Conservation (phyloP, 2,888 invertebrate species). For the Temnothorax rugatulus region DNA sequence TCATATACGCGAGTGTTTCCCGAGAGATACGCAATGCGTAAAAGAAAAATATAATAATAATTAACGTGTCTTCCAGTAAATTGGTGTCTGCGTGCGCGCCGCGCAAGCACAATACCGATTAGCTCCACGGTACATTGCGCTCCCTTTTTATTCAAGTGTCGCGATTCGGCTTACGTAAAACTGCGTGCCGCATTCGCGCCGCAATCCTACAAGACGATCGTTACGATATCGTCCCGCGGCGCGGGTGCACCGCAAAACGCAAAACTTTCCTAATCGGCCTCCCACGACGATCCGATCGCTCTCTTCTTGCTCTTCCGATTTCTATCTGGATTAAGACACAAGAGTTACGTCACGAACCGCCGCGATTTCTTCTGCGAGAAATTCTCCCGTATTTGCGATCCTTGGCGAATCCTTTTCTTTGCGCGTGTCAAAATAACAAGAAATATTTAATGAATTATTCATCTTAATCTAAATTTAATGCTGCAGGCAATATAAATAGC, state of each 20-base stretch:
- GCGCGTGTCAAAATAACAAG: background rate
- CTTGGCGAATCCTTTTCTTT: background rate
- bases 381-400: background rate
- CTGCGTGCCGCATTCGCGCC: conserved; percentile 51
- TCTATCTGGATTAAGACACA: conserved; percentile 52
- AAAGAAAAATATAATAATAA: background rate
- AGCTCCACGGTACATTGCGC: conserved; percentile 29
- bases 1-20: background rate
- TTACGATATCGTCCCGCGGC: conserved; percentile 50
- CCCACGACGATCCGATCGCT: conserved; percentile 38
- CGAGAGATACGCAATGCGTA: background rate
- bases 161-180: conserved; percentile 43
- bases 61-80: background rate
- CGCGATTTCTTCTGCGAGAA: conserved; percentile 27
- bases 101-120: background rate
- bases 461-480: conserved; percentile 7
- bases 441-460: background rate
- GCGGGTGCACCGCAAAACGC: conserved; percentile 42
- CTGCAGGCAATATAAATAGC: background rate
- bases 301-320: conserved; percentile 41
- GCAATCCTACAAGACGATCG: conserved; percentile 57
- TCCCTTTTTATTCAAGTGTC: conserved; percentile 39
- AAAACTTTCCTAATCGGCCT: conserved; percentile 51
- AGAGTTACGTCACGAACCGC: conserved; percentile 21
- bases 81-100: background rate